phyloP scores from a whole-genome alignment of 2,113 vertebrate species.

The Calonectris borealis region DNA sequence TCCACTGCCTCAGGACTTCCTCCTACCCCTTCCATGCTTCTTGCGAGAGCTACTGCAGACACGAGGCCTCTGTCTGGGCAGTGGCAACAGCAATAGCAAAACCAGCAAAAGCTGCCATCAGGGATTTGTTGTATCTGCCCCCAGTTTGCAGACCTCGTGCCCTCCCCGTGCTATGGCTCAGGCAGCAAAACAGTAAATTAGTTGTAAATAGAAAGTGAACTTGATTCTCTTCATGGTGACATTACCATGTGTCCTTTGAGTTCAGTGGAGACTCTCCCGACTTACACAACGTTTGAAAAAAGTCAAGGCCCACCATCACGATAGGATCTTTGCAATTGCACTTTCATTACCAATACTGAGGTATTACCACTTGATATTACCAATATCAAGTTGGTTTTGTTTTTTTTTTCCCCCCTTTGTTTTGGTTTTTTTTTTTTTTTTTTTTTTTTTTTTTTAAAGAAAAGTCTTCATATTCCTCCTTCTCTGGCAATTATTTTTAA shows the following conservation, averaged over 20 bases:
- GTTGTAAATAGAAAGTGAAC: not conserved
- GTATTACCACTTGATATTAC: not conserved
- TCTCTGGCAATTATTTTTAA: not conserved
- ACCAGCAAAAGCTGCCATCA: not conserved
- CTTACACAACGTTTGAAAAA: not conserved
- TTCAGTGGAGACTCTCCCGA: not conserved
- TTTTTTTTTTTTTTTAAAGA: not conserved
- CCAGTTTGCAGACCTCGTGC: not conserved
- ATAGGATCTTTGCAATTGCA: rapidly evolving
- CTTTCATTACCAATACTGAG: not conserved
- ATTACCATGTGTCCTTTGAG: not conserved
- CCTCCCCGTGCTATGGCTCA: not conserved
- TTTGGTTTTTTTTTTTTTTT: not conserved
- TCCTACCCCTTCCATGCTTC: not conserved
- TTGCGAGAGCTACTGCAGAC: not conserved
- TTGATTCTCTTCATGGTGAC: not conserved
- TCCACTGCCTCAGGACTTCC: not conserved
- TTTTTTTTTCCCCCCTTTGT: not conserved
- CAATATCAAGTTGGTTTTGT: not conserved
- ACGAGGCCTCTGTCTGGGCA: not conserved
- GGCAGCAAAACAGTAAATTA: not conserved
- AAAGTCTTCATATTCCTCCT: not conserved
- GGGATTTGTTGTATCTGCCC: not conserved
- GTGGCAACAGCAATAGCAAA: not conserved
- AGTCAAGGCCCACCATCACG: not conserved